These are phyloP conservation scores for Mus spicilegus DNA, from an alignment of 2,113 vertebrate species.

Conservation along the genomic window DNA sequence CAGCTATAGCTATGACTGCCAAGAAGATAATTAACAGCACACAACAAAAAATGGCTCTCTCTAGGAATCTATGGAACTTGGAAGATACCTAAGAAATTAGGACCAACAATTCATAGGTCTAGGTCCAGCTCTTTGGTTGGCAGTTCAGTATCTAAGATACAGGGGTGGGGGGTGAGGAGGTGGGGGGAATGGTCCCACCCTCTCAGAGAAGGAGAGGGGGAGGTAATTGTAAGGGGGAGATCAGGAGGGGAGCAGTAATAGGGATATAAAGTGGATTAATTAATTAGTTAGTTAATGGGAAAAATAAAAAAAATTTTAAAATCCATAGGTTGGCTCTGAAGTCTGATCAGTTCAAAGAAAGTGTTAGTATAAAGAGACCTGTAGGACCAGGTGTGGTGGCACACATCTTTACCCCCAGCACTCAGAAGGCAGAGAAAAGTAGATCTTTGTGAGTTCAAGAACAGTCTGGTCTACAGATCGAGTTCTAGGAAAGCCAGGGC, in stretches of 20 bases:
- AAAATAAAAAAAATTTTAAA: neutral
- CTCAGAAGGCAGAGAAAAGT: neutral
- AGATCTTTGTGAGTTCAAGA: neutral
- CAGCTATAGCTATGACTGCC: neutral
- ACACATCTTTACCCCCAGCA: neutral
- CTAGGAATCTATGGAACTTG: slow-evolving; percentile 26
- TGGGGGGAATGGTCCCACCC: too few species aligned
- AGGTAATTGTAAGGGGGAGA: too few species aligned
- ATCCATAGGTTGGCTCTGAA: neutral
- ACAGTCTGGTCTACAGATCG: neutral
- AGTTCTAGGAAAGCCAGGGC: neutral
- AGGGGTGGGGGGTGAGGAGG: too few species aligned
- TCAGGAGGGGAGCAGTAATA: too few species aligned
- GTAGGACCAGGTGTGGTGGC: neutral
- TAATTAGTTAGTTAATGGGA: neutral
- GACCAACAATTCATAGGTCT: neutral
- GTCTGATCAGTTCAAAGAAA: neutral
- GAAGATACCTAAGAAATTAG: slow-evolving; percentile 27
- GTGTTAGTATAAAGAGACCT: too few species aligned
- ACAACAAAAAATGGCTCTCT: slow-evolving; percentile 45
- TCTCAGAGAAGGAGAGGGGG: too few species aligned
- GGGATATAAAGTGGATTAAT: neutral
- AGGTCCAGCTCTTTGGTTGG: neutral
- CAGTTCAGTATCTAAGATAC: too few species aligned
- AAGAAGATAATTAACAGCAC: slow-evolving; percentile 35